Percentiles rank a stretch among this genome's conserved stretches.
Conservation (phyloP, 2,113 vertebrate genomes). For the Crypturellus undulatus region DNA sequence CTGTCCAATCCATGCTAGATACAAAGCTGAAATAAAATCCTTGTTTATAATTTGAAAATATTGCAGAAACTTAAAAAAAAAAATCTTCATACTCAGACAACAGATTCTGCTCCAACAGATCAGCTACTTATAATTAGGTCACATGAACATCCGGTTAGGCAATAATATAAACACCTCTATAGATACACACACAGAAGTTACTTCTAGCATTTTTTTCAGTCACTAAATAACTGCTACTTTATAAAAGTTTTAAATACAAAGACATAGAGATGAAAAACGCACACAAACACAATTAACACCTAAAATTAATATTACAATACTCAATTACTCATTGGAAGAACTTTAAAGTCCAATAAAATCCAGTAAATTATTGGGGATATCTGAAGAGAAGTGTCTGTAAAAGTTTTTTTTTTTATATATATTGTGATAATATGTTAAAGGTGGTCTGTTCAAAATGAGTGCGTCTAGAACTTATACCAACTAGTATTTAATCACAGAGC, state of each 20-base stretch:
- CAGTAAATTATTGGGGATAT: not conserved
- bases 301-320: not conserved
- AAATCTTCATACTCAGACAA: not conserved
- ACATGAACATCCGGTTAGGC: not conserved
- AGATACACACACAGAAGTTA: not conserved
- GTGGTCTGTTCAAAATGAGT: not conserved
- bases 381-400: not conserved
- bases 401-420: not conserved
- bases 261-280: not conserved
- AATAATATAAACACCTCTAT: not conserved
- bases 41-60: not conserved
- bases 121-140: not conserved
- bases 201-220: not conserved
- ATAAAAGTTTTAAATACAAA: not conserved
- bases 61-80: no score
- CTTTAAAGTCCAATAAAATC: not conserved
- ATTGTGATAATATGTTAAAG: rapidly evolving
- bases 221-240: not conserved
- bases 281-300: not conserved
- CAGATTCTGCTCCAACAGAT: not conserved
- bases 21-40: not conserved
- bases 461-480: not conserved
- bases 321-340: not conserved
- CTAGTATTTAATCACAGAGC: not conserved
- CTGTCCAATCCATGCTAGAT: not conserved